Base-by-base conservation (phyloP, 2,113 vertebrate genomes). In the Zosterops japonicus region DNA sequence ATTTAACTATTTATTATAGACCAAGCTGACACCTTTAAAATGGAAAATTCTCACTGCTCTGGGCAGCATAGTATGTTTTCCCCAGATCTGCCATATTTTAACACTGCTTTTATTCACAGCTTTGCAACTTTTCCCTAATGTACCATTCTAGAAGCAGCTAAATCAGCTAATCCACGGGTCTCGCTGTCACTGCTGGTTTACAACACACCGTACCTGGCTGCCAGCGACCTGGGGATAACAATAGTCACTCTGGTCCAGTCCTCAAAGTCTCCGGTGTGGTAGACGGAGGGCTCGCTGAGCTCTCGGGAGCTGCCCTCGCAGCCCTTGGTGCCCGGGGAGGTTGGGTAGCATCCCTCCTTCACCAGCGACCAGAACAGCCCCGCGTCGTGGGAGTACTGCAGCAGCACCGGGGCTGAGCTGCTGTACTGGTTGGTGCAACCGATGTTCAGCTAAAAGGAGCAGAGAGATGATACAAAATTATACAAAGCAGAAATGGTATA, bases 191-290 rank as follows among this genome's bases (percentile, higher is more conserved):
- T 17, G 3, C 23, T 16, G 42, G 5, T 35, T 77, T 41, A 47
- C 36, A 86, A 0, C 0, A 24, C 39, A 29, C 42, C 46, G 15
- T 97, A 99, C 99, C 99, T 99, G 97, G 98, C 98, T 81, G 99
- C 98, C 50, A 99, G 98, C 1, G 98, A 98, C 91, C 99, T 98
- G 77, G 99, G 98, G 53, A 99, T 97, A 25, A 99, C 95, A 56
- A 99, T 97, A 14, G 99, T 99, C 70, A 99, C 98, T 83, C 99
- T 98, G n/a, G 98, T 99, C 99, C 99, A 99, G 88, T 98, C 98
- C 92, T 99, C 99, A 36, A 98, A 99, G 97, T 99, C 99, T 41
- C 99, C 99, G 0, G 98, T 98, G 96, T 99, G 98, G 94, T 99
- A 99, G 20, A 99, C 44, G 0, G 98, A 99, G 6, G 99, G 98